A percentile compares a stretch with the other conserved stretches of the same genome.
Conservation (phyloP, 2,797 vertebrate genomes). For the Malurus leucopterus region DNA sequence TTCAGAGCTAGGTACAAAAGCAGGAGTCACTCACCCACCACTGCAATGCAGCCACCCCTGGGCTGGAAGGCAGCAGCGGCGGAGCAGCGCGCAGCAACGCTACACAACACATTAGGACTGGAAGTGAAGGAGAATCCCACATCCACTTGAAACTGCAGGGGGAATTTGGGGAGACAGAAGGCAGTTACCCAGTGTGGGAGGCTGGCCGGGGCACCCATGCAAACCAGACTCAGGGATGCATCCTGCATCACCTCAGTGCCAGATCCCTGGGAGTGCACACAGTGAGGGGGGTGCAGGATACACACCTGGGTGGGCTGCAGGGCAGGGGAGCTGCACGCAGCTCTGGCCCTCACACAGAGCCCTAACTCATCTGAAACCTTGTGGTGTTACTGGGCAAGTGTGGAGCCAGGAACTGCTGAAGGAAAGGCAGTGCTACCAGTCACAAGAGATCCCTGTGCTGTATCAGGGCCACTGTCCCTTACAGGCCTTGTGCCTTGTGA, state of each 20-base stretch:
- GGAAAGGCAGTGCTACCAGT: not conserved
- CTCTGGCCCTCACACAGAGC: not conserved
- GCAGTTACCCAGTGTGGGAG: not conserved
- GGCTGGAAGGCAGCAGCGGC: conserved; percentile 34
- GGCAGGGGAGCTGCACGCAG: not conserved
- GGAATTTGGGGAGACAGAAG: conserved; percentile 47
- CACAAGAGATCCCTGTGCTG: fast-evolving
- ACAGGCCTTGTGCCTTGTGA: not conserved
- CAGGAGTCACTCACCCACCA: conserved; percentile 51
- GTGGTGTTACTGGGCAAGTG: not conserved
- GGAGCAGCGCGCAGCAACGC: not conserved
- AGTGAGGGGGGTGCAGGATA: not conserved
- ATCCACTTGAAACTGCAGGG: conserved; percentile 57
- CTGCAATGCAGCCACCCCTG: conserved; percentile 54
- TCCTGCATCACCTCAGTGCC: not conserved
- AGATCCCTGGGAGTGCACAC: fast-evolving
- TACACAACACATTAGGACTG: conserved; percentile 37
- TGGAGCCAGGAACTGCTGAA: not conserved
- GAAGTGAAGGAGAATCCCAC: conserved; percentile 49
- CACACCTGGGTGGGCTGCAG: fast-evolving
- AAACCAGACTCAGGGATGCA: not conserved
- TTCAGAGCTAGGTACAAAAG: conserved; percentile 36
- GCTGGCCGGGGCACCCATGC: fast-evolving
- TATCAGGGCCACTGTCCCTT: not conserved
- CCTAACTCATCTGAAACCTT: not conserved